Conservation (phyloP, 1,140 invertebrate genomes). For the Druon quercuslanigerum region DNA sequence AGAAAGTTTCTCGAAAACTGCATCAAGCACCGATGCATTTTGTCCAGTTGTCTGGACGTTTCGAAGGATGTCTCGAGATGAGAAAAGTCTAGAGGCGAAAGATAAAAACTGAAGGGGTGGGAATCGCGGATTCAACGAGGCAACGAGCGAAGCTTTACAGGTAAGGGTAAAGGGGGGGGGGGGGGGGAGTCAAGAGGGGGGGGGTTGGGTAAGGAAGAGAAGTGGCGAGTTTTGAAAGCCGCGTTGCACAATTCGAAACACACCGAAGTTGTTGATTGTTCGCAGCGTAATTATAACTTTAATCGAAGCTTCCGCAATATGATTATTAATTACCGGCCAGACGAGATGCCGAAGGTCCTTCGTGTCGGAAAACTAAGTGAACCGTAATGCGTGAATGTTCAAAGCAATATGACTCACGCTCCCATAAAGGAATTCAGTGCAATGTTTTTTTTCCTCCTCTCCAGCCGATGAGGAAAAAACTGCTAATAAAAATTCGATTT, state of each 20-base stretch:
- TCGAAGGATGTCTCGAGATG: slow-evolving; percentile 4
- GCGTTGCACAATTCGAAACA: background rate
- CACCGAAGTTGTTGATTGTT: slow-evolving; percentile 65
- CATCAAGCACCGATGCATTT: slow-evolving; percentile 1
- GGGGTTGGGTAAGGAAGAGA: background rate
- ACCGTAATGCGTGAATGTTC: slow-evolving; percentile 9
- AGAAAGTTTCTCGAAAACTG: background rate
- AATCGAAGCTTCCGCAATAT: slow-evolving; percentile 52
- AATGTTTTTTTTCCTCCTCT: background rate
- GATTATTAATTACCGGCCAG: slow-evolving; percentile 64
- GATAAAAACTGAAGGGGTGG: background rate
- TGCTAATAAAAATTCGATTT: no score
- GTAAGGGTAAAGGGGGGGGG: background rate
- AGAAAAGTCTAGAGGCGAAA: slow-evolving; percentile 18
- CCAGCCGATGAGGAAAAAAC: no score
- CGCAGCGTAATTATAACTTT: slow-evolving; percentile 66
- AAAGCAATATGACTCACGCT: background rate
- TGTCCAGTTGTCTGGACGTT: slow-evolving; percentile 27
- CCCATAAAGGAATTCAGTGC: background rate
- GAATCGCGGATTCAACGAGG: slow-evolving; percentile 16
- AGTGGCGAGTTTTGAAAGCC: slow-evolving; percentile 1
- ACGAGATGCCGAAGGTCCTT: slow-evolving; percentile 38
- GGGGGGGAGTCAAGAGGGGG: background rate
- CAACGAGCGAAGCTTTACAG: background rate
- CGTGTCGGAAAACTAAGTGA: background rate